These are phyloP conservation scores for Psylliodes chrysocephalus DNA, from an alignment of 2,888 invertebrate species.

Conservation along the genomic window DNA sequence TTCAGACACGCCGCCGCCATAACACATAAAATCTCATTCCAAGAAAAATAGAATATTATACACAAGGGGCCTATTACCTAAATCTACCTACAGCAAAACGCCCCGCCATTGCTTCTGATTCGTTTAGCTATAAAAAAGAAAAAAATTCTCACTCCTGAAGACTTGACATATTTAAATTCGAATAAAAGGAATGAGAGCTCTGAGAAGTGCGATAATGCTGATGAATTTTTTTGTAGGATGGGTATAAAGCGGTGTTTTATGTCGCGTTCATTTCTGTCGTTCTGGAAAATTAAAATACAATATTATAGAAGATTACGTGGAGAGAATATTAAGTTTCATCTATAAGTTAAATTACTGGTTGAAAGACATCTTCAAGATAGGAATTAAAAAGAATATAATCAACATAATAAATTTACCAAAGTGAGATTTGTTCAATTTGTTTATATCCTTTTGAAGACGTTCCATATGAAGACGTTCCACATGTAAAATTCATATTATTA, in stretches of 20 bases:
- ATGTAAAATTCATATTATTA: too few species aligned
- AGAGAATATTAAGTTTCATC: too few species aligned
- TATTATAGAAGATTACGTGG: too few species aligned
- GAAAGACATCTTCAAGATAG: too few species aligned
- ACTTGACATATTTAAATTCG: conserved; percentile 38
- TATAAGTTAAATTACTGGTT: too few species aligned
- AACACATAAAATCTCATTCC: conserved; percentile 56
- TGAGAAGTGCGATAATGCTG: conserved; percentile 13
- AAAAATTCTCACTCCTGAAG: conserved; percentile 33
- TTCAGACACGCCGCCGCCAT: conserved; percentile 51
- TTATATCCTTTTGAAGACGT: too few species aligned
- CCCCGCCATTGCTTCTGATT: conserved; percentile 44
- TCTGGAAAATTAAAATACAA: conserved; percentile 5
- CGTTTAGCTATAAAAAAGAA: conserved; percentile 36
- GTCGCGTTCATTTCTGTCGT: not conserved
- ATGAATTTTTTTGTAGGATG: conserved; percentile 14
- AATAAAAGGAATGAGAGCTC: conserved; percentile 23
- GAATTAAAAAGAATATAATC: too few species aligned
- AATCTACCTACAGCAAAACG: conserved; percentile 55
- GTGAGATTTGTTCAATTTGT: too few species aligned
- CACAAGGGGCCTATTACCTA: conserved; percentile 58
- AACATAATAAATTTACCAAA: too few species aligned
- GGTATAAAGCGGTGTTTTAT: conserved; percentile 1
- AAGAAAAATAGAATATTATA: conserved; percentile 60
- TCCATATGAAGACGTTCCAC: too few species aligned